Evolutionary conservation across 2,113 vertebrate genomes (phyloP).

Genomic region (Enhydra lutris): DNA sequence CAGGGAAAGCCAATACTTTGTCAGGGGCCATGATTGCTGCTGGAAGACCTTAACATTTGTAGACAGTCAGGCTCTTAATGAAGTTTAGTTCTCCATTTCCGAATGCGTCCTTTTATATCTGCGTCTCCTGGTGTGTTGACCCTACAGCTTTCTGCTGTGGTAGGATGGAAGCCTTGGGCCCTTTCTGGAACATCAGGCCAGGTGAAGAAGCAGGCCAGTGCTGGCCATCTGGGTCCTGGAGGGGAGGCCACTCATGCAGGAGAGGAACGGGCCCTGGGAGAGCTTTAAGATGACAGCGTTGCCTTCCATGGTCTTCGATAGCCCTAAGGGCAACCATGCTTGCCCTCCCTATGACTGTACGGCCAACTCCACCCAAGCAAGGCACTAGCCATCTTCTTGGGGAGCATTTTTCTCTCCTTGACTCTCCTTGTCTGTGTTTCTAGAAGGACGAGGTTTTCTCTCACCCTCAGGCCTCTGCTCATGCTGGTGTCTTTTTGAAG

Average conservation of each 20-base stretch:
- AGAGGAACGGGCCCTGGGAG: neutral
- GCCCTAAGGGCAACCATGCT: neutral
- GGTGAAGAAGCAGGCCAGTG: neutral
- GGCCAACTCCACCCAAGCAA: rapidly evolving
- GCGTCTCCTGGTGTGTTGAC: neutral
- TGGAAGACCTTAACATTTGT: neutral
- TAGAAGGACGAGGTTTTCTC: neutral
- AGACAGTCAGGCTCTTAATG: neutral
- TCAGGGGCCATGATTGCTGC: neutral
- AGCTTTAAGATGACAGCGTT: neutral
- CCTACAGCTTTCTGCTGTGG: neutral
- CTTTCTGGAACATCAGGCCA: neutral
- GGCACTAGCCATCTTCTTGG: neutral
- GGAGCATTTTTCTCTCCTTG: neutral
- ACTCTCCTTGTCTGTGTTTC: neutral
- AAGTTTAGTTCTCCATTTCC: neutral
- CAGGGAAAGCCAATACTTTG: neutral
- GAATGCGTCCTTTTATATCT: neutral
- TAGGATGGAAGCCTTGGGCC: neutral
- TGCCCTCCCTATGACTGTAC: neutral
- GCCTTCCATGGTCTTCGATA: neutral
- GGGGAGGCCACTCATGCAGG: neutral
- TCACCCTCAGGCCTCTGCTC: neutral
- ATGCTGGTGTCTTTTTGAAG: neutral
- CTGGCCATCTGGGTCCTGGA: neutral